A percentile compares a stretch with the other conserved stretches of the same genome.
phyloP scores from a whole-genome alignment of 2,797 vertebrate species.

The Rousettus madagascariensis region DNA sequence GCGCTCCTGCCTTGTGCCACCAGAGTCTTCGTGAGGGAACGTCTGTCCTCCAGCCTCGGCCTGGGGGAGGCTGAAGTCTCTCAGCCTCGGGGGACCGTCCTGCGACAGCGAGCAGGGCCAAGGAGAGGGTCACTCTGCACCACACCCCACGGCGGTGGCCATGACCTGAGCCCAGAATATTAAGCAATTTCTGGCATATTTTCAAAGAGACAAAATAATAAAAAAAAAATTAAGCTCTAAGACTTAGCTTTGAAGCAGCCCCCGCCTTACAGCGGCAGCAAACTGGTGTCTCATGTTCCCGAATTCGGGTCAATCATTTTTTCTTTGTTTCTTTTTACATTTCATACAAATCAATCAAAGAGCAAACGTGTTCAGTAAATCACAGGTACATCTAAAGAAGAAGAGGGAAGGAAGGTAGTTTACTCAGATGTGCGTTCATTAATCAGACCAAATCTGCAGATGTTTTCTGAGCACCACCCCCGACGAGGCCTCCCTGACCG shows the following conservation, averaged over 20 bases:
- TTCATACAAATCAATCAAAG: not conserved
- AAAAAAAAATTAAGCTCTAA: not conserved
- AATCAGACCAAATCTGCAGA: not conserved
- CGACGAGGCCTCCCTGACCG: not conserved
- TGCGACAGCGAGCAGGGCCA: not conserved
- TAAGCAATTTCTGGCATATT: not conserved
- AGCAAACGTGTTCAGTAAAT: not conserved
- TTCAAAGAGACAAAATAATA: not conserved
- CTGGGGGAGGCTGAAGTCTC: accelerated
- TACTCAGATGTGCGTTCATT: not conserved
- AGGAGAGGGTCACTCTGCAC: not conserved
- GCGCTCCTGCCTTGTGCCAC: not conserved
- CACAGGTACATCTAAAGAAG: not conserved
- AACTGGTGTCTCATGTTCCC: not conserved
- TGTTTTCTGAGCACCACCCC: not conserved
- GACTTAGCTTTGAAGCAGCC: not conserved
- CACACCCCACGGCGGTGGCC: accelerated
- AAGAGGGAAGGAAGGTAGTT: not conserved
- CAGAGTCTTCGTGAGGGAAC: not conserved
- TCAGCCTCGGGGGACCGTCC: not conserved
- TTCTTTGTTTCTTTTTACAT: not conserved
- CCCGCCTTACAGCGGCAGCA: not conserved
- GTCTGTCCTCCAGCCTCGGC: accelerated
- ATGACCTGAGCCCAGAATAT: not conserved
- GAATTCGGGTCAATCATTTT: not conserved